Conservation (phyloP, 2,113 vertebrate genomes). For the Bombycilla garrulus region DNA sequence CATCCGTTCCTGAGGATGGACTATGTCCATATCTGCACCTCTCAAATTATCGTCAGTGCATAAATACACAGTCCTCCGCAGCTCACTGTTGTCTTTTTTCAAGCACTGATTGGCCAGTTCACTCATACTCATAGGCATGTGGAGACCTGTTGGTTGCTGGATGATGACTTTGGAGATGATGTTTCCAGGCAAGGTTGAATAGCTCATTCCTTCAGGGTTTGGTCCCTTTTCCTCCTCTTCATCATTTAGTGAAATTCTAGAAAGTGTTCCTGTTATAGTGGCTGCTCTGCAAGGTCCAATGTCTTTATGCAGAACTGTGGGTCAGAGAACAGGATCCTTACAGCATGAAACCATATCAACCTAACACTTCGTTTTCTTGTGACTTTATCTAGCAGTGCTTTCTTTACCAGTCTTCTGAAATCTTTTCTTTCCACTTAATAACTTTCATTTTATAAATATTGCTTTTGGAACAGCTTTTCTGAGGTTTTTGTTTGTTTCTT, state of each 20-base stretch:
- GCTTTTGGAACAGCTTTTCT: not conserved
- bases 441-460: not conserved
- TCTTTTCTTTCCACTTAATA: not conserved
- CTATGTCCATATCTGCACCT: constrained; percentile 90
- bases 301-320: constrained; percentile 95
- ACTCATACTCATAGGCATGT: constrained; percentile 91
- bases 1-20: constrained; percentile 87
- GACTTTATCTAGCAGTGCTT: not conserved
- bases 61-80: constrained; percentile 94
- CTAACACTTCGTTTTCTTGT: not conserved
- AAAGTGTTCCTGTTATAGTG: constrained; percentile 95
- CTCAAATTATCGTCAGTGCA: constrained; percentile 93
- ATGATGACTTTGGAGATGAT: constrained; percentile 99
- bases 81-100: constrained; percentile 85
- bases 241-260: constrained; percentile 96
- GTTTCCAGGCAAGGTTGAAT: constrained; percentile 95
- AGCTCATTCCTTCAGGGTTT: constrained; percentile 90
- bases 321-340: constrained; percentile 47
- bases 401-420: not conserved
- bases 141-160: constrained; percentile 91
- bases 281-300: constrained; percentile 94
- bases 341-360: not conserved
- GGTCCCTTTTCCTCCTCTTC: constrained; percentile 92
- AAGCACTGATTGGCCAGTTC: constrained; percentile 90
- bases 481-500: no score